phyloP scores from a whole-genome alignment of 2,113 vertebrate species.

The Irena cyanogastra region DNA sequence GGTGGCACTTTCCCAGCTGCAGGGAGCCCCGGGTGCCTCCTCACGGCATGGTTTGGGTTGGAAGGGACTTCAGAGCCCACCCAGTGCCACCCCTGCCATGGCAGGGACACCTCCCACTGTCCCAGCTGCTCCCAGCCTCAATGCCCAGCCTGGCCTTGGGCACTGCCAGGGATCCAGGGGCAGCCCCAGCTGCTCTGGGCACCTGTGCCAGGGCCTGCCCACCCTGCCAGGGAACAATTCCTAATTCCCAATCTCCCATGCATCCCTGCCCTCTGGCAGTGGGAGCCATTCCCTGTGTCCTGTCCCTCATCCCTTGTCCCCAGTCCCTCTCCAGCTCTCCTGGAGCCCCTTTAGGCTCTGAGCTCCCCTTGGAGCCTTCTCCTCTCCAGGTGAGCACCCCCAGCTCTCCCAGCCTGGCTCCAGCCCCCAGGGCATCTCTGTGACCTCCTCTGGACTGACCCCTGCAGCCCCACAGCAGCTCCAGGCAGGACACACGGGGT shows the following conservation, averaged over 20 bases:
- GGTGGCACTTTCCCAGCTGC: no score
- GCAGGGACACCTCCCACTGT: no score
- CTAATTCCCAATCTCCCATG: neutral
- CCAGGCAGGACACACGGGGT: neutral
- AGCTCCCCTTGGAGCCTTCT: neutral
- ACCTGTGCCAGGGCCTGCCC: neutral
- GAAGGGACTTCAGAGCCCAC: no score
- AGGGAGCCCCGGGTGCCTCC: no score
- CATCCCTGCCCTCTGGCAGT: rapidly evolving
- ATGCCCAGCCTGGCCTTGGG: no score
- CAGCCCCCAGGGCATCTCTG: rapidly evolving
- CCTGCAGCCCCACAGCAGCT: neutral
- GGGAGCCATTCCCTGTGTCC: neutral
- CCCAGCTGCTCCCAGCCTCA: no score
- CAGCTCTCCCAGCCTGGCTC: neutral
- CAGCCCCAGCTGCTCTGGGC: neutral
- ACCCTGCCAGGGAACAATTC: neutral
- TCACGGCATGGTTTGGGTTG: no score
- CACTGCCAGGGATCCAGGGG: no score
- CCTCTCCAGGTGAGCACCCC: rapidly evolving
- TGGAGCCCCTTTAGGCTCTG: neutral
- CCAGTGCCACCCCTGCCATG: no score
- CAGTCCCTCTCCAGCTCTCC: neutral
- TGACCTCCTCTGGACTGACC: neutral
- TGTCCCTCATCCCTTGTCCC: neutral